A percentile compares a stretch with the other conserved stretches of the same genome.
Conservation (phyloP, 2,113 vertebrate genomes). For the Murina feae region DNA sequence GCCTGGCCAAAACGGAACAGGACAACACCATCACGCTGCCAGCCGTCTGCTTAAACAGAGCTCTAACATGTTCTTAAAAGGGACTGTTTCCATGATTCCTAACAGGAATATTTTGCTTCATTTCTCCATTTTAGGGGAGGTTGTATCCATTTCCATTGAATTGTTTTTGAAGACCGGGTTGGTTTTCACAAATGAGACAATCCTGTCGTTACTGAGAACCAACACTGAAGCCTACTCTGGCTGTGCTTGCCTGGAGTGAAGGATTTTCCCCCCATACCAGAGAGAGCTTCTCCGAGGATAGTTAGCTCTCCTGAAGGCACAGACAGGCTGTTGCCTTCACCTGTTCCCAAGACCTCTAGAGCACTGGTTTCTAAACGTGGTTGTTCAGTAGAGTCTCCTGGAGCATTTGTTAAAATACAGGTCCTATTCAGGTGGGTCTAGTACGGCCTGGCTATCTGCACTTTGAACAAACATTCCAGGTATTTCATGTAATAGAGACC, state of each 20-base stretch:
- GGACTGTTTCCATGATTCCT: constrained; percentile 79
- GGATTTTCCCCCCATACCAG: not conserved
- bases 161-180: constrained; percentile 52
- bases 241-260: not conserved
- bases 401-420: constrained; percentile 28
- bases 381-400: not conserved
- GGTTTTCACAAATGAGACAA: constrained; percentile 59
- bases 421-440: not conserved
- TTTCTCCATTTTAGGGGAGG: constrained; percentile 86
- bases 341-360: not conserved
- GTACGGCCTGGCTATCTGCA: not conserved
- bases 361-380: not conserved
- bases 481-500: not conserved
- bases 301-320: not conserved
- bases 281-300: not conserved
- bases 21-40: constrained; percentile 73
- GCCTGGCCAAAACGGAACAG: constrained; percentile 74
- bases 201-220: not conserved
- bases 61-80: constrained; percentile 63
- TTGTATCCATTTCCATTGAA: constrained; percentile 66
- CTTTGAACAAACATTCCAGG: not conserved
- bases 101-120: constrained; percentile 80
- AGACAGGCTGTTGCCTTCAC: not conserved
- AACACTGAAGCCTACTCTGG: not conserved
- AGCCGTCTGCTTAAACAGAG: constrained; percentile 70